Conservation (phyloP, 2,113 vertebrate species). For the Mugil cephalus region DNA sequence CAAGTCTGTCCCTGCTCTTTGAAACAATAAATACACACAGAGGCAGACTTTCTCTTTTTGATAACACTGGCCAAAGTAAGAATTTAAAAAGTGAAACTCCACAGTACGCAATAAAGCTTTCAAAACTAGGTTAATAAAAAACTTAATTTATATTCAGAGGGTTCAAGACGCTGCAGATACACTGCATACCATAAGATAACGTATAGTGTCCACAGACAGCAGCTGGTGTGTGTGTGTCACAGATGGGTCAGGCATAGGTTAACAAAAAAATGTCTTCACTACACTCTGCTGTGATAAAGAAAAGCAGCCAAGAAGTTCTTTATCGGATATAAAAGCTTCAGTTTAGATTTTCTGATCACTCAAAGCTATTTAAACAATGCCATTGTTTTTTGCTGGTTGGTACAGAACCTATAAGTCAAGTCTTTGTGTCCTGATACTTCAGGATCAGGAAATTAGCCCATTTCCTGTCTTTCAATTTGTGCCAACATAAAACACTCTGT, state of each 20-base stretch:
- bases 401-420: not conserved
- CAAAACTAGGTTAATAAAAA: not conserved
- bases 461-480: conserved; percentile 34
- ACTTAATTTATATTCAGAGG: not conserved
- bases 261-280: conserved; percentile 2
- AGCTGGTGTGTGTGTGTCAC: conserved; percentile 15
- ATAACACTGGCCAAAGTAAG: too few species aligned
- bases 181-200: not conserved
- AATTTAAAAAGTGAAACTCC: too few species aligned
- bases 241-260: conserved; percentile 2
- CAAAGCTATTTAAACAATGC: not conserved
- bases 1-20: not conserved
- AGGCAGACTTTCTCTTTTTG: too few species aligned
- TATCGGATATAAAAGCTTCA: too few species aligned
- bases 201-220: not conserved
- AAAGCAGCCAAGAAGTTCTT: too few species aligned
- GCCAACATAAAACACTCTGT: not conserved
- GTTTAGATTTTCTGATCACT: too few species aligned
- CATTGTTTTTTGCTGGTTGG: not conserved
- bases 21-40: not conserved
- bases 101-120: not conserved
- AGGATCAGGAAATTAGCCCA: conserved; percentile 36
- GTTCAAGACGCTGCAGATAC: not conserved
- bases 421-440: not conserved
- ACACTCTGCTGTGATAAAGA: not conserved